Conservation (phyloP, 2,888 invertebrate species). For the Chloroclystis v-ata region DNA sequence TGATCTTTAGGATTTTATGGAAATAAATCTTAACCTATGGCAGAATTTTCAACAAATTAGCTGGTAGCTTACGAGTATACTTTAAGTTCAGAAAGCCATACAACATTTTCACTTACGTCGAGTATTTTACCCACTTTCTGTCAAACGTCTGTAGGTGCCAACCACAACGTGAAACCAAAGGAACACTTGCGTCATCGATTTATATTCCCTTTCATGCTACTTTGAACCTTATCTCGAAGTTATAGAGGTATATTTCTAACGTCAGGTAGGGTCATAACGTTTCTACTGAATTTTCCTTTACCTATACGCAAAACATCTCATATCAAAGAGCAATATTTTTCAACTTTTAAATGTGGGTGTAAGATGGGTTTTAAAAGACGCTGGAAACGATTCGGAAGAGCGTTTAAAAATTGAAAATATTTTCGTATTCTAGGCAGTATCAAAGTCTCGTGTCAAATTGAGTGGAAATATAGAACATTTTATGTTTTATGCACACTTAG, state of each 20-base stretch:
- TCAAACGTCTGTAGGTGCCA: slow-evolving; percentile 27
- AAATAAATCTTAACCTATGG: too few relatives aligned
- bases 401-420: too few relatives aligned
- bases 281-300: slow-evolving; percentile 41
- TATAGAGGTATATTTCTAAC: not conserved
- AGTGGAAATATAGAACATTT: too few relatives aligned
- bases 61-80: too few relatives aligned
- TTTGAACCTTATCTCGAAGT: slow-evolving; percentile 32
- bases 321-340: slow-evolving; percentile 35
- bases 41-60: too few relatives aligned
- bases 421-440: too few relatives aligned
- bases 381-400: not conserved
- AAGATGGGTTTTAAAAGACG: slow-evolving; percentile 1
- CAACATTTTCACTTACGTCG: too few relatives aligned
- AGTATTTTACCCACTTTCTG: slow-evolving; percentile 13
- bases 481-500: too few relatives aligned
- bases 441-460: too few relatives aligned
- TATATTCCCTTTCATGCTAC: slow-evolving; percentile 25
- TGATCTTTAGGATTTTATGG: too few relatives aligned
- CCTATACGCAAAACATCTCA: slow-evolving; percentile 40
- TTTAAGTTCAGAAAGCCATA: too few relatives aligned
- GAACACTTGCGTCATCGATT: slow-evolving; percentile 43
- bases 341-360: slow-evolving; percentile 23
- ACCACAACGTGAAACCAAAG: slow-evolving; percentile 17
- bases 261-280: not conserved